Base-by-base conservation (phyloP, 1,140 invertebrate species). In the Ectropis grisescens region DNA sequence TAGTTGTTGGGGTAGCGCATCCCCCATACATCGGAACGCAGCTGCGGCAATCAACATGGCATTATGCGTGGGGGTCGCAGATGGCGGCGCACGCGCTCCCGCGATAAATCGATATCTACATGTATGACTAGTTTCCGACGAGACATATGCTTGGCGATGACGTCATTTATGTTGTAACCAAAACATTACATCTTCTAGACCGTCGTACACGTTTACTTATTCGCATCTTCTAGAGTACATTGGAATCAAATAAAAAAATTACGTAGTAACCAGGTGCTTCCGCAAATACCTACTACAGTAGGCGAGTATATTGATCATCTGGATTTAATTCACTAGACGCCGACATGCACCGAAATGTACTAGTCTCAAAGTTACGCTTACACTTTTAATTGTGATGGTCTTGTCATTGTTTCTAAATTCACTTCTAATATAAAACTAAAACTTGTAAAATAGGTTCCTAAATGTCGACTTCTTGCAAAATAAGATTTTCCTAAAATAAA, bases 11-110 rank as follows among this genome's bases (percentile, higher is more conserved):
- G 1, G 10, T 8, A 14, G 43, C 33, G 38, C 53, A 57, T 60
- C 53, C 58, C 55, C 39, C 22, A 36, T 31, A 32, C 22, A 10
- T 38, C 33, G 27, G 16, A 13, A 45, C 42, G 61, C 72, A 78
- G 72, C 72, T 78, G 72, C 60, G 43, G 41, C 52, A 59, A 57
- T 61, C 58, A 62, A 54, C 53, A 39, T 34, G 32, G 44, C 48
- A 33, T 66, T 59, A 49, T 69, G 70, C 54, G 61, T 65, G 64
- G 68, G 71, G 68, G 65, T 47, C 60, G 70, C 70, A 76, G 68
- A 72, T 72, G 71, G 57, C 55, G 47, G 6, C 41, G 37, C 48
- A 44, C 61, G 62, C 58, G 58, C 47, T 55, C 54, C 36, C 11
- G 8, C 27, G 14, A 40, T 47, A 48, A 58, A 64, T 68, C 60